phyloP scores from a whole-genome alignment of 1,140 invertebrate genomes.

The Brachystomella parvula region DNA sequence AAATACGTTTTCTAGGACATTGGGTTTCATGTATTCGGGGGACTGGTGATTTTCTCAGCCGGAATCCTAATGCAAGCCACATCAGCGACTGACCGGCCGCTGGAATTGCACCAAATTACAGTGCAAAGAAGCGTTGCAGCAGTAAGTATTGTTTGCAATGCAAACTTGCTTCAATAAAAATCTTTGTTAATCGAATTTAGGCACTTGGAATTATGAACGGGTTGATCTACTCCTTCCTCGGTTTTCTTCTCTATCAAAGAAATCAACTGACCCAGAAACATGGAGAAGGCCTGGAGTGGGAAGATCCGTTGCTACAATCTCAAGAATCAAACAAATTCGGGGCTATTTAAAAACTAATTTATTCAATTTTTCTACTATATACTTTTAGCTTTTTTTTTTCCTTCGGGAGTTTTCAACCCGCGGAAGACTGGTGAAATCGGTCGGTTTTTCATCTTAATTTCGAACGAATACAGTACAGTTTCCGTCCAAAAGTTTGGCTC shows the following conservation, averaged over 20 bases:
- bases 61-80: not conserved
- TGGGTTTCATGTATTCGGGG: not conserved
- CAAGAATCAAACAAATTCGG: slow-evolving; percentile 9
- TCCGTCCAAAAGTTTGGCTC: too few relatives aligned
- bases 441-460: too few relatives aligned
- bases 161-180: not conserved
- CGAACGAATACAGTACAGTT: too few relatives aligned
- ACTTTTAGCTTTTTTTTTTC: too few relatives aligned
- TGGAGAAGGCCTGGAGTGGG: slow-evolving; percentile 16
- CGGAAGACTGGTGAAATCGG: too few relatives aligned
- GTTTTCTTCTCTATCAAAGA: not conserved
- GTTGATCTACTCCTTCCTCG: not conserved
- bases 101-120: not conserved
- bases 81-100: not conserved
- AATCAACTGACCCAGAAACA: not conserved
- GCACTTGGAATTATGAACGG: not conserved
- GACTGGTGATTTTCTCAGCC: not conserved
- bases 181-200: not conserved
- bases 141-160: not conserved
- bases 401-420: too few relatives aligned
- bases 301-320: slow-evolving; percentile 10
- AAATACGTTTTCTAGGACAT: not conserved
- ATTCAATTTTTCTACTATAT: too few relatives aligned
- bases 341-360: not conserved
- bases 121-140: not conserved